A percentile compares a stretch with the other conserved stretches of the same genome.
These are phyloP conservation scores for Acromyrmex charruanus DNA, from an alignment of 1,140 invertebrate genomes.

Conservation along the genomic window DNA sequence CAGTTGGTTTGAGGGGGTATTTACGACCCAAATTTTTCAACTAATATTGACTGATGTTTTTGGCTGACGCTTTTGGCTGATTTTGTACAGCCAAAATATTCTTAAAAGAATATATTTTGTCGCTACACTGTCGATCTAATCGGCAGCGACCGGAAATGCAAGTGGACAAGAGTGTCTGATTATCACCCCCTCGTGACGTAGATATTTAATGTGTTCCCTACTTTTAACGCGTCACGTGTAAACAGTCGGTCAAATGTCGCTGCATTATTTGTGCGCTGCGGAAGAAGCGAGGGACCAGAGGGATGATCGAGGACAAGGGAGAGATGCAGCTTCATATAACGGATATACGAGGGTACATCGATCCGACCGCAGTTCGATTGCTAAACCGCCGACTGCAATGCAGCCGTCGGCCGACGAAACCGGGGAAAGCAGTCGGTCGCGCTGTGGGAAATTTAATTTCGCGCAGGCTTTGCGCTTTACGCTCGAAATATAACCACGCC, in stretches of 20 bases:
- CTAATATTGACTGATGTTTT: too few relatives aligned
- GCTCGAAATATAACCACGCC: conserved; percentile 60
- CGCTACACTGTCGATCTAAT: not conserved
- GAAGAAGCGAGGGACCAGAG: conserved; percentile 53
- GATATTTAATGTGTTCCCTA: not conserved
- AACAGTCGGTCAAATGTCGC: conserved; percentile 48
- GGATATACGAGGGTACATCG: conserved; percentile 73
- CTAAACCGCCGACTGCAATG: conserved; percentile 83
- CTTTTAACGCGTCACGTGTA: conserved; percentile 51
- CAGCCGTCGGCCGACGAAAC: conserved; percentile 70
- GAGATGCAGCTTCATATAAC: conserved; percentile 54
- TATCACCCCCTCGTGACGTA: not conserved
- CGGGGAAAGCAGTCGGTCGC: conserved; percentile 45
- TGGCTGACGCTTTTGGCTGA: too few relatives aligned
- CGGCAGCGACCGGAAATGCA: not conserved
- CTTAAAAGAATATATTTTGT: not conserved
- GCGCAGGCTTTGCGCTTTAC: conserved; percentile 63
- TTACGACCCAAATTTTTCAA: too few relatives aligned
- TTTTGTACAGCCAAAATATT: too few relatives aligned
- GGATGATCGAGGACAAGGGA: conserved; percentile 18
- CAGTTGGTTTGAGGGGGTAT: too few relatives aligned
- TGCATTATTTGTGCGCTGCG: conserved; percentile 67
- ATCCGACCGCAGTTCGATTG: conserved; percentile 82
- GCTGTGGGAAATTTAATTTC: conserved; percentile 76
- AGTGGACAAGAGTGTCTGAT: not conserved